Base-by-base conservation (phyloP, 2,113 vertebrate species). In the Varanus salvator region DNA sequence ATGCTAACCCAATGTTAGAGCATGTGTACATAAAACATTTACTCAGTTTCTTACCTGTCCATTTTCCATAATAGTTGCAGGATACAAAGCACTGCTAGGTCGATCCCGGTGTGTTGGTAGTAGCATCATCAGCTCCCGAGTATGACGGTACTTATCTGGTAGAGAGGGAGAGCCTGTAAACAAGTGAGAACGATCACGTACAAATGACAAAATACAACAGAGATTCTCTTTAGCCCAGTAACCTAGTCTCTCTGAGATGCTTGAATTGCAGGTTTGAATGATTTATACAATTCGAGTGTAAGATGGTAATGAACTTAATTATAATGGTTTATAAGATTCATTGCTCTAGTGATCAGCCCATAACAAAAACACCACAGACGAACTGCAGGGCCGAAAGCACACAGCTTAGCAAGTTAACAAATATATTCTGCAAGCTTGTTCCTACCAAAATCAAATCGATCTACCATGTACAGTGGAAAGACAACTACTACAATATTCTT, bases 111-210 rank as follows among this genome's bases (percentile, higher is more conserved):
- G 98, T 23, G 98, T 93, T 9, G 98, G 98, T 95, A 99, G 95
- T 96, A 99, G 91, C 95, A 99, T 97, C 98, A 99, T 98, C 96
- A 98, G 97, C 95, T 99, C 99, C 91, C 98, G 96, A 96, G 98
- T 97, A 92, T 98, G 98, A 94, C 98, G 98, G 95, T 98, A 98
- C 96, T 99, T 99, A 97, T 99, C 99, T 87, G 99, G 98, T 95
- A 99, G 97, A 95, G 98, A 99, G 85, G 99, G 99, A 96, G 99
- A 99, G 91, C 99, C 99, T 99, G 97, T 95, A 96, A 97, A 97
- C 97, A 97, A 97, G 97, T 96, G 96, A 98, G 96, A 98, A 91
- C 52, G 97, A 97, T 97, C 97, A 97, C 96, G 90, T 96, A 97
- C 96, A 97, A 95, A 14, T 95, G 96, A 97, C 97, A 96, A 92